Conservation (phyloP, 2,113 vertebrate genomes). For the Opisthocomus hoazin region DNA sequence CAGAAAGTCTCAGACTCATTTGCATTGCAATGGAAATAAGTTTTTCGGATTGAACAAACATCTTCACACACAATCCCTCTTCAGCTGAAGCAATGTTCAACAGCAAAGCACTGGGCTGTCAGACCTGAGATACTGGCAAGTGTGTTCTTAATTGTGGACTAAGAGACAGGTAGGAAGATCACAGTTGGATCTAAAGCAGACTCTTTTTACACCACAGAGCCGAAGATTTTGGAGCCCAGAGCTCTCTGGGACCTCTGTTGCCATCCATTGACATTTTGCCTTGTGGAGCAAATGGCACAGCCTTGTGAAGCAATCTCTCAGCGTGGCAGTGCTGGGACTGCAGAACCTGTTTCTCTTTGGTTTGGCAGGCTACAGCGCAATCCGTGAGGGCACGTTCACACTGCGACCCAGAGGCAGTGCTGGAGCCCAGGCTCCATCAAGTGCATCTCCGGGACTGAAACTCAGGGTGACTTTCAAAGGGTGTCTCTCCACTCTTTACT, state of each 20-base stretch:
- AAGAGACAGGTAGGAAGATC: neutral
- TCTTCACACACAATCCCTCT: neutral
- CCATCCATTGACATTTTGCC: neutral
- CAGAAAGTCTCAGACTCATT: neutral
- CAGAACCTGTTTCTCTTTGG: neutral
- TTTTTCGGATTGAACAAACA: neutral
- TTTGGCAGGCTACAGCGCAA: neutral
- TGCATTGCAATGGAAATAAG: neutral
- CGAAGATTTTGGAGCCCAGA: neutral
- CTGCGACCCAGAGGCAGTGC: rapidly evolving
- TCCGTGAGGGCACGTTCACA: neutral
- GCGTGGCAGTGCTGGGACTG: neutral
- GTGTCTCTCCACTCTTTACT: neutral
- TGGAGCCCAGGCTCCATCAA: neutral
- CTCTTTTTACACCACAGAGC: neutral
- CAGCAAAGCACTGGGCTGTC: neutral
- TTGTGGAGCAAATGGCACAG: neutral
- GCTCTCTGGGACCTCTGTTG: neutral
- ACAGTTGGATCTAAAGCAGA: neutral
- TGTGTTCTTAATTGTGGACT: neutral
- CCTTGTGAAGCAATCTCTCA: neutral
- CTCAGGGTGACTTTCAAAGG: neutral
- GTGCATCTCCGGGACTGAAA: neutral
- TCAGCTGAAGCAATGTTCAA: neutral
- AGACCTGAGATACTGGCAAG: neutral